phyloP scores from a whole-genome alignment of 2,797 vertebrate species.

The Rhabdophis nuchalis region DNA sequence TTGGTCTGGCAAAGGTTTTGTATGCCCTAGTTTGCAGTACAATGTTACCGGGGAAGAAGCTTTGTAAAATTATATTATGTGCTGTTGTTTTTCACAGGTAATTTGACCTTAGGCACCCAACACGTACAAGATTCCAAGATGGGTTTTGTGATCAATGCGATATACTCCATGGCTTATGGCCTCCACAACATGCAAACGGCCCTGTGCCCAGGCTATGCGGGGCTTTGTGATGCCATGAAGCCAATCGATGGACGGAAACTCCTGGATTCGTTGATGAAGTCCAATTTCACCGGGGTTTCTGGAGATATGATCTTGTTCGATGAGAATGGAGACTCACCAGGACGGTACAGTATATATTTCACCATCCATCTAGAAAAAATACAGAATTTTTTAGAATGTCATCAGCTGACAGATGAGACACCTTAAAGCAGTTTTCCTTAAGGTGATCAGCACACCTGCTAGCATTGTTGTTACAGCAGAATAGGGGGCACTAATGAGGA shows the following conservation, averaged over 20 bases:
- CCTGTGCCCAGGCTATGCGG: slow-evolving; percentile 85
- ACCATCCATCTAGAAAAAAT: background rate
- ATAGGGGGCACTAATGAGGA: too few relatives aligned
- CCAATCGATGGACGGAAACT: slow-evolving; percentile 92
- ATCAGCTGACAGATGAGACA: too few relatives aligned
- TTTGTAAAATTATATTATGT: too few relatives aligned
- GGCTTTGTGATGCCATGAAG: slow-evolving; percentile 93
- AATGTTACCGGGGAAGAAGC: too few relatives aligned
- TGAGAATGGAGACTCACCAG: slow-evolving; percentile 94
- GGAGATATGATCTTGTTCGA: slow-evolving; percentile 94
- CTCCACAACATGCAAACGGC: slow-evolving; percentile 93
- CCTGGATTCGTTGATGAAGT: slow-evolving; percentile 94
- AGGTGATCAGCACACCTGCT: too few relatives aligned
- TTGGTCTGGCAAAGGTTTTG: too few relatives aligned
- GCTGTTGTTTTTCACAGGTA: slow-evolving; percentile 54
- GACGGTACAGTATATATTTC: slow-evolving; percentile 77
- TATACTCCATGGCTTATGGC: slow-evolving; percentile 96
- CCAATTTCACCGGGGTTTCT: slow-evolving; percentile 93
- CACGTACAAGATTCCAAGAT: slow-evolving; percentile 99
- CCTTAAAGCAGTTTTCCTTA: too few relatives aligned
- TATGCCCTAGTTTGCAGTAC: too few relatives aligned
- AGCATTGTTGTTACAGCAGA: too few relatives aligned
- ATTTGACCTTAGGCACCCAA: slow-evolving; percentile 83
- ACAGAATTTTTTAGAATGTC: background rate
- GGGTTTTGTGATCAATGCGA: slow-evolving; percentile 98